Evolutionary conservation across 2,888 invertebrate species (phyloP), one percentile per base, ranked within the genome.

Genomic region (Anthophora plumipes): DNA sequence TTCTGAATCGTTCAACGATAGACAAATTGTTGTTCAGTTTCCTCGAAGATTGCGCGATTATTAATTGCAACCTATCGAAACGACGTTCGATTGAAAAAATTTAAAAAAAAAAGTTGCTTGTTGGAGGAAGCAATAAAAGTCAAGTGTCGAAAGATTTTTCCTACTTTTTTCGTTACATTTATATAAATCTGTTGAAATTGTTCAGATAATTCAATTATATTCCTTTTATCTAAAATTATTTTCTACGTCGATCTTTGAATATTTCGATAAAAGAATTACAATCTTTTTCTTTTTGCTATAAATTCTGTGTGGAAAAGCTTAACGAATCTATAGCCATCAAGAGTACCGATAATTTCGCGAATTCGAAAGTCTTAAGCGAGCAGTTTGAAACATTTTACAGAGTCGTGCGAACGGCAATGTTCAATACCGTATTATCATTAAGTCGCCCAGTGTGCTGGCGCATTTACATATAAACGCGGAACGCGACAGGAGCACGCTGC

Each of bases 381-480:
- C 60, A 31, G 60, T 61, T 63, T 22, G 64, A 54, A 67, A 70
- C 74, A 55, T 81, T 79, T 70, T 63, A 71, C 66, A 39, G 50
- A 50, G 20, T n/a, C 57, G 48, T n/a, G 1, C 22, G 50, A 37
- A 6, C 37, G n/a, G 55, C 60, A 67, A 50, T 37, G 66, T 41
- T 50, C 77, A 57, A 72, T 68, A 46, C 63, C 46, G 63, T 48
- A 68, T 77, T 77, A 72, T 72, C 80, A 25, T 80, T 80, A 77
- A 80, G 52, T 80, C 57, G 39, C 67, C 43, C 72, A 61, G 60
- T 68, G 77, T 37, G 77, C 57, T 25, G 68, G 14, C 20, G 52
- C 72, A 80, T 80, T 80, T 77, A 59, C 77, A 80, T 72, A 57
- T 63, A 72, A 80, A 72, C 80, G 80, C 55, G 52, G 46, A 43